These are phyloP conservation scores for Poeciliopsis occidentalis DNA, from an alignment of 2,113 vertebrate species.

Conservation along the genomic window DNA sequence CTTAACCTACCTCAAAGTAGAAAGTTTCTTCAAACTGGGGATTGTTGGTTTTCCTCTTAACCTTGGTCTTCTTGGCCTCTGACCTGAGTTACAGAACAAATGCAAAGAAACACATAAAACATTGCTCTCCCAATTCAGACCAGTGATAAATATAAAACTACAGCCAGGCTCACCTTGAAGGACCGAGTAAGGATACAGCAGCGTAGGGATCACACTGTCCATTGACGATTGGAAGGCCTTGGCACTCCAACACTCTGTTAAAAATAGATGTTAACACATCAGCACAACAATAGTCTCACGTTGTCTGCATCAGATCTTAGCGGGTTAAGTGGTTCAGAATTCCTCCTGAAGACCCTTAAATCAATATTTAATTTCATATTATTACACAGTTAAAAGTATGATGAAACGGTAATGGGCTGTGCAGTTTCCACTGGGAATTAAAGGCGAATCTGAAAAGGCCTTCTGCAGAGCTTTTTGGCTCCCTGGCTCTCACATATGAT, in stretches of 20 bases:
- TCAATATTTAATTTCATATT: neutral
- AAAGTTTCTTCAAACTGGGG: constrained; percentile 98
- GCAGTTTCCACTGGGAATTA: neutral
- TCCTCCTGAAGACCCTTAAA: neutral
- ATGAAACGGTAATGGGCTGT: neutral
- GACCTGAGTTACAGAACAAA: constrained; percentile 79
- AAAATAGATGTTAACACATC: constrained; percentile 21
- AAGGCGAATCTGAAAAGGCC: neutral
- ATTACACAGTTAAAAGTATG: neutral
- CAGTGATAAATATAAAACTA: neutral
- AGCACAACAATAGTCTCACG: neutral
- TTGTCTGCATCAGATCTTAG: neutral
- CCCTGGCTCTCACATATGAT: neutral
- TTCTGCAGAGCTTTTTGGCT: constrained; percentile 2
- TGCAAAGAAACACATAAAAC: neutral
- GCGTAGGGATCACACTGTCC: constrained; percentile 97
- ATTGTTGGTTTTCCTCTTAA: constrained; percentile 97
- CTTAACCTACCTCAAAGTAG: constrained; percentile 91
- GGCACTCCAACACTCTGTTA: constrained; percentile 93
- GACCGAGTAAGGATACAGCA: constrained; percentile 90
- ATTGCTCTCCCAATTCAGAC: neutral
- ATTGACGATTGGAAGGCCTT: constrained; percentile 95
- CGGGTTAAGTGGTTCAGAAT: neutral
- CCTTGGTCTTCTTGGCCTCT: constrained; percentile 98
- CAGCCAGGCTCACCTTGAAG: constrained; percentile 84